A percentile compares a stretch with the other conserved stretches of the same genome.
Conservation (phyloP, 2,888 invertebrate genomes). For the Drosophila helvetica region DNA sequence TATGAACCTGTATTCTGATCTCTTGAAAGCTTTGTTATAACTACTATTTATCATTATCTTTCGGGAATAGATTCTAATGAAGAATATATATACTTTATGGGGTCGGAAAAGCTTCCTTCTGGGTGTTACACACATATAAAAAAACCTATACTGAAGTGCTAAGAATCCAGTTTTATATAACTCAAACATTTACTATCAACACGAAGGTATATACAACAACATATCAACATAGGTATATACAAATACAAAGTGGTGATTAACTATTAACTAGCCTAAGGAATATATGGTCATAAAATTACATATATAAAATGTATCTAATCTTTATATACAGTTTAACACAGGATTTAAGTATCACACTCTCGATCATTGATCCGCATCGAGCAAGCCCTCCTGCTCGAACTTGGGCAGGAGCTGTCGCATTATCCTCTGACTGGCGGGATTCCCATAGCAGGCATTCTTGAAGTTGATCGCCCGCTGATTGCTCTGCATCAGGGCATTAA, state of each 20-base stretch:
- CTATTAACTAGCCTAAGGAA: neutral
- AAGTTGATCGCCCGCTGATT: constrained; percentile 74
- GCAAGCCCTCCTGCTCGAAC: constrained; percentile 79
- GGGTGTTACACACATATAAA: too few species aligned
- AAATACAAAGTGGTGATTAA: neutral
- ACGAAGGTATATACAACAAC: neutral
- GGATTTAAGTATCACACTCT: neutral
- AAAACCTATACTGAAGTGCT: too few species aligned
- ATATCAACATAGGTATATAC: too few species aligned
- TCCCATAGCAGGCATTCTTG: constrained; percentile 79
- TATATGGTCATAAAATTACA: neutral
- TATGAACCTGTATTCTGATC: neutral
- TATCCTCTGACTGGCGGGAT: constrained; percentile 73
- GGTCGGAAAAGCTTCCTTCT: too few species aligned
- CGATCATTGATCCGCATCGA: constrained; percentile 75
- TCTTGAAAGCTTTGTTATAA: neutral
- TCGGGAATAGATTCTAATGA: too few species aligned
- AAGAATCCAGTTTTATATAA: too few species aligned
- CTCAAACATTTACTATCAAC: neutral
- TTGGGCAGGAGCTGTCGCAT: constrained; percentile 76
- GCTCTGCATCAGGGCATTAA: constrained; percentile 79
- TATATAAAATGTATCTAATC: neutral
- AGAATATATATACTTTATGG: too few species aligned
- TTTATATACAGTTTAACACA: neutral
- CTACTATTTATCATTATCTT: too few species aligned